Base-by-base conservation (phyloP, 92 coral and sea anemone genomes). In the Galaxea fascicularis region DNA sequence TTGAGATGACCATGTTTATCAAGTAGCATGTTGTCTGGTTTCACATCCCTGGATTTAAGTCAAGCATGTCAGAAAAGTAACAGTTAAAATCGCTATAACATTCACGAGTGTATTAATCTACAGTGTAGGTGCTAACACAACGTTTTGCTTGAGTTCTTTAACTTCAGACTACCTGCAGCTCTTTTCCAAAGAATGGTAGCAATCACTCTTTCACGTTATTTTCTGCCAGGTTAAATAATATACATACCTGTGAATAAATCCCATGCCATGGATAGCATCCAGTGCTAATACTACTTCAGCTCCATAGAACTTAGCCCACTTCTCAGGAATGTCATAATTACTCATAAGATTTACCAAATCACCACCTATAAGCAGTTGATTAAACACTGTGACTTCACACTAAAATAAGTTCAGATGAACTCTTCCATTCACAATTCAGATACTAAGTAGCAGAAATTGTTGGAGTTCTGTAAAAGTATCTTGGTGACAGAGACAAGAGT, bases 261-360 rank as follows among this genome's bases (percentile, higher is more conserved):
- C 99, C 99, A 96, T 96, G 14, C 86, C 64, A 70, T 96, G 99
- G 65, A 96, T 96, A 11, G 99, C 99, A 93, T 96, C 99, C 58
- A 96, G 73, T 16, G 99, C 98, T 78, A 96, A 86, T 56, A 96
- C 99, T 68, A 96, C 99, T 82, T 96, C 98, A 17, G 99, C 99
- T 57, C 98, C 93, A 79, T 96, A 96, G 91, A 96, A 96, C 88
- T 92, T 94, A 49, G 99, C 99, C 99, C 99, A 96, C 72, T 93
- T 88, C 83, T 96, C 99, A 35, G 99, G 99, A 62, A 96, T 95
- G 78, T 96, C 99, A 89, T 96, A 96, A 80, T 96, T 96, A 88
- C 99, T 96, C 99, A 96, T 96, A 31, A 96, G 93, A 77, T 96
- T 96, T 25, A 96, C 99, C 79, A 96, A 85, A 78, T 96, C 99